Base-by-base conservation (phyloP, 2,888 invertebrate species). In the Hedychridium roseum region DNA sequence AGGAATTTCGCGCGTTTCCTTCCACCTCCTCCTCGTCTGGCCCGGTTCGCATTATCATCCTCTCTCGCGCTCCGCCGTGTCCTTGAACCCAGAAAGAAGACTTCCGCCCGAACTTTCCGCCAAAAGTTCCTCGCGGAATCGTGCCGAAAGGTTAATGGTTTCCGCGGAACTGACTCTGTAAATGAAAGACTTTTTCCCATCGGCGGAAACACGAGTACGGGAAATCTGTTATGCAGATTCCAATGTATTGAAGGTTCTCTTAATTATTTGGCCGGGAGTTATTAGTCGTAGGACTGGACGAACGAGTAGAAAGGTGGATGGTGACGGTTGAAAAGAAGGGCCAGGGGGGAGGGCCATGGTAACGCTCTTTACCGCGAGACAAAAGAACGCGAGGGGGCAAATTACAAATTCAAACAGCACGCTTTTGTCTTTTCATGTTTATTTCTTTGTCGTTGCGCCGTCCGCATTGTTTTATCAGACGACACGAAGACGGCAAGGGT, bases 381-480 rank as follows among this genome's bases (percentile, higher is more conserved):
- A 76, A 76, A 74, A 60, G 66, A 62, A 56, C 64, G 63, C 67
- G 57, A 3, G 54, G 71, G 71, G 72, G 65, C 69, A 72, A 78
- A 78, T 78, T 78, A 74, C 65, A 71, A 68, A 76, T 75, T 78
- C 78, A 76, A 78, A 76, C 76, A 76, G 72, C 70, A 59, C 65
- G 54, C 71, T 64, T 76, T 76, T 78, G 75, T 76, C 71, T 72
- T 68, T 68, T 62, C 71, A 68, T 73, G 72, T 76, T 76, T 78
- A 74, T 73, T 73, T 73, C 75, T 76, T 77, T 78, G 76, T 76
- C 77, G 75, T 71, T 69, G 64, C 68, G 63, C 67, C 67, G 68
- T 57, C 64, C 60, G 71, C 68, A 73, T 77, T 77, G 75, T 77
- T 73, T 73, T n/a, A n/a, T n/a, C n/a, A n/a, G n/a, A n/a, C n/a